These are phyloP conservation scores for Brachionus asplanchnoidis DNA, from an alignment of 1,140 invertebrate genomes.

Conservation along the genomic window DNA sequence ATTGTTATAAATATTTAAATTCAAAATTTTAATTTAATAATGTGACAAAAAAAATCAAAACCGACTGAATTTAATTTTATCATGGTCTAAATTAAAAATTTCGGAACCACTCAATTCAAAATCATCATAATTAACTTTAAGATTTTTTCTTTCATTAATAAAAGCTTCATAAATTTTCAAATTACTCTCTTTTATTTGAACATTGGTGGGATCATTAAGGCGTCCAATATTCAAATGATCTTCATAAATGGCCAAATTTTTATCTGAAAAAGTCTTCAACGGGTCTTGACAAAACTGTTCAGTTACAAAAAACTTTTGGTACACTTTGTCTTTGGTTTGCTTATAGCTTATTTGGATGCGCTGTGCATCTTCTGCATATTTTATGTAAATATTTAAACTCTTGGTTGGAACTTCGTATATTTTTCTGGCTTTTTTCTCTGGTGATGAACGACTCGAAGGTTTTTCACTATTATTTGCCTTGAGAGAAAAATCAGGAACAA, in stretches of 20 bases:
- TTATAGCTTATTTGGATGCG: background rate
- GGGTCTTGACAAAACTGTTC: background rate
- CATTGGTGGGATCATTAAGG: background rate
- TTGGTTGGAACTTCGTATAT: background rate
- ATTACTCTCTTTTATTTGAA: slow-evolving; percentile 62
- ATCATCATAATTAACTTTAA: background rate
- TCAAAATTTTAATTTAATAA: background rate
- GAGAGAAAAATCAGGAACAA: background rate
- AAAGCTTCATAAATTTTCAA: background rate
- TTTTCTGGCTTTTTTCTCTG: background rate
- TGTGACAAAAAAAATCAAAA: background rate
- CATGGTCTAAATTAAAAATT: background rate
- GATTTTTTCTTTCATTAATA: background rate
- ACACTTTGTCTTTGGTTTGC: background rate
- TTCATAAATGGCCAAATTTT: background rate
- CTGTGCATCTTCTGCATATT: slow-evolving; percentile 2
- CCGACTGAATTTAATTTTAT: background rate
- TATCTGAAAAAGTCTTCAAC: background rate
- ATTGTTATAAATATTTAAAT: too few relatives aligned
- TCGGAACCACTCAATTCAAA: background rate
- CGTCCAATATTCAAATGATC: background rate
- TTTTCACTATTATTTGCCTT: background rate
- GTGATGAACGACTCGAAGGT: background rate
- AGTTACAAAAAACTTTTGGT: background rate
- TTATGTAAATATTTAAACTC: slow-evolving; percentile 22